phyloP scores from a whole-genome alignment of 2,888 invertebrate genomes.

The Hydroisotoma schaefferi region DNA sequence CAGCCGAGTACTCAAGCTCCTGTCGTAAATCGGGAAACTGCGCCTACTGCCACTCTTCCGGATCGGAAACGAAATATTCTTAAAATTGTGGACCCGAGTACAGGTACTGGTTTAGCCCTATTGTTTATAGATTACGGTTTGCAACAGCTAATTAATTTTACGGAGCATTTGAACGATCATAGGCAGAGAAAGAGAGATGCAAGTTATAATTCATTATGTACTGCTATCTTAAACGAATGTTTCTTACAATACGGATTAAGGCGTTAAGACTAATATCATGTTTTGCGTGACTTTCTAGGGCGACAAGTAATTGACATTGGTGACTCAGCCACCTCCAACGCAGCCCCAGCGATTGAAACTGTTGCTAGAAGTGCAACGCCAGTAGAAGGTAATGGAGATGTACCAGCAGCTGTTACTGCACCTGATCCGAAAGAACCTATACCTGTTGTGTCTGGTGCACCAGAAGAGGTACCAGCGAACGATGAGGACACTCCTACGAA shows the following conservation, averaged over 20 bases:
- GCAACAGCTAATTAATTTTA: neutral
- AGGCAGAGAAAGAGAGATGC: too few relatives aligned
- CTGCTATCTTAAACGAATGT: too few relatives aligned
- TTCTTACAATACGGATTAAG: too few relatives aligned
- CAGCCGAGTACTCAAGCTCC: slow-evolving; percentile 25
- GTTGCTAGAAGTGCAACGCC: slow-evolving; percentile 2
- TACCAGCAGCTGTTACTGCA: neutral
- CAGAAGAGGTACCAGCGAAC: slow-evolving; percentile 8
- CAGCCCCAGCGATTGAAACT: slow-evolving; percentile 1
- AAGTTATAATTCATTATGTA: too few relatives aligned
- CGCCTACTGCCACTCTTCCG: slow-evolving; percentile 48
- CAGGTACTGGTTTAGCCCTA: too few relatives aligned
- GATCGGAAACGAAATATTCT: slow-evolving; percentile 52
- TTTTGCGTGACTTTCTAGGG: too few relatives aligned
- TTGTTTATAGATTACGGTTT: neutral
- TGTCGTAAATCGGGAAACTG: slow-evolving; percentile 13
- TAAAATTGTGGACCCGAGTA: slow-evolving; percentile 57
- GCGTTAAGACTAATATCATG: too few relatives aligned
- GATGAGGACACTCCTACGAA: neutral
- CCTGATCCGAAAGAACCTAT: slow-evolving; percentile 1
- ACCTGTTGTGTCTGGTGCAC: neutral
- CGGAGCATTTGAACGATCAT: too few relatives aligned
- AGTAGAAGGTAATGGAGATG: slow-evolving; percentile 15
- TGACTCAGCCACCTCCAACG: neutral
- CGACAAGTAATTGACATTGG: slow-evolving; percentile 8